phyloP scores from a whole-genome alignment of 2,888 invertebrate genomes.

The Acanthosoma haemorrhoidale region DNA sequence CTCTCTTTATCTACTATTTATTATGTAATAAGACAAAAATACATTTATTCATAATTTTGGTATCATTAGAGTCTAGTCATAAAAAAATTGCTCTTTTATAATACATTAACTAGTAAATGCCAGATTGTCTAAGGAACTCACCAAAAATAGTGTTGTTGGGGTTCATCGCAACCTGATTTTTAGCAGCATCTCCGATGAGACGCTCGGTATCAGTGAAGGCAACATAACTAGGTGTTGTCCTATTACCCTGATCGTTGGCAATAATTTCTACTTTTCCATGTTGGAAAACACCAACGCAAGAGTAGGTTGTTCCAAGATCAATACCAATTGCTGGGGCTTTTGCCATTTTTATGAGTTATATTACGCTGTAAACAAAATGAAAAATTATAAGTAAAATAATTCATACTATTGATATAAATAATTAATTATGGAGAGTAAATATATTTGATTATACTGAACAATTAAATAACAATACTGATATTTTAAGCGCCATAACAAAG shows the following conservation, averaged over 20 bases:
- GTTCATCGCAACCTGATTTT: slow-evolving; percentile 67
- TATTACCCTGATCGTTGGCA: slow-evolving; percentile 85
- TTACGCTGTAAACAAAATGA: background rate
- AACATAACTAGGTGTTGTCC: slow-evolving; percentile 79
- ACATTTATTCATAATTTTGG: no score
- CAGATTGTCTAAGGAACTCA: no score
- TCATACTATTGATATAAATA: background rate
- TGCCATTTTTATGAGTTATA: slow-evolving; percentile 26
- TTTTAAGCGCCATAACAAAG: background rate
- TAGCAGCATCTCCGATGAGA: slow-evolving; percentile 56
- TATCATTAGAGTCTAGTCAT: no score
- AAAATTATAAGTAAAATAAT: background rate
- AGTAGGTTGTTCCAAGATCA: slow-evolving; percentile 83
- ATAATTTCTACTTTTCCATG: slow-evolving; percentile 87
- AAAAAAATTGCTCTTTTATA: no score
- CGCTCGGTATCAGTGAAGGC: slow-evolving; percentile 74
- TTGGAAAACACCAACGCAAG: slow-evolving; percentile 87
- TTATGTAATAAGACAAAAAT: no score
- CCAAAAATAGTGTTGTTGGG: slow-evolving; percentile 77
- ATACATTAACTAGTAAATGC: no score
- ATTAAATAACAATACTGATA: background rate
- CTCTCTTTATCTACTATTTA: no score
- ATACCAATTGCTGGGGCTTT: slow-evolving; percentile 60
- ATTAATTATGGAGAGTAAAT: background rate
- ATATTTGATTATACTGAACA: background rate